These are phyloP conservation scores for Ceratothoa steindachneri DNA, from an alignment of 2,888 invertebrate species.

Conservation along the genomic window DNA sequence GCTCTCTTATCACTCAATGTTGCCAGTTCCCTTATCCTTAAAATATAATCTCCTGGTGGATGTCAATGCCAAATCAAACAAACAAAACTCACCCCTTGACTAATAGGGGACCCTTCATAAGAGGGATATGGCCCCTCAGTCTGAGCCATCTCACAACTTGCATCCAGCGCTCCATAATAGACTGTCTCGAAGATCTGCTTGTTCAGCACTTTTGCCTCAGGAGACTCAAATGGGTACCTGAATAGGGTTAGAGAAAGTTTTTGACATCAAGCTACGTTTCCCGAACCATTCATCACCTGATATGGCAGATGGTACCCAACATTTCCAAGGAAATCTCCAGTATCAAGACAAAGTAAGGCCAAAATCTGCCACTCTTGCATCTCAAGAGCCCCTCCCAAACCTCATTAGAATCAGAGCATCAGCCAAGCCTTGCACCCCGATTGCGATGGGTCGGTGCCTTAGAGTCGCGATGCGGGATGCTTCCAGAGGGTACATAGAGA, in stretches of 20 bases:
- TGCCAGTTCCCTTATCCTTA: no score
- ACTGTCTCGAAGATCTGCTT: slow-evolving; percentile 96
- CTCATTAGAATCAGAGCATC: slow-evolving; percentile 93
- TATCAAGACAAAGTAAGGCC: no score
- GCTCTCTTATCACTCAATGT: no score
- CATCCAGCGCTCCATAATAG: slow-evolving; percentile 90
- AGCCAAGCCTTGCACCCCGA: slow-evolving; percentile 95
- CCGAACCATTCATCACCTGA: no score
- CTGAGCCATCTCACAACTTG: slow-evolving; percentile 88
- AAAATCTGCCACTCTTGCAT: background rate
- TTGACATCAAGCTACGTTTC: no score
- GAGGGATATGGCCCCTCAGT: slow-evolving; percentile 81
- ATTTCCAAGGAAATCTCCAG: no score
- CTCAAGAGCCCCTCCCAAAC: background rate
- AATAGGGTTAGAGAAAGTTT: no score
- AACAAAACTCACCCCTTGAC: slow-evolving; percentile 76
- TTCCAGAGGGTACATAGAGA: slow-evolving; percentile 87
- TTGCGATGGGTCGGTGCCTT: slow-evolving; percentile 65
- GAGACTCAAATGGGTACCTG: slow-evolving; percentile 77
- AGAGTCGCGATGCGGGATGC: slow-evolving; percentile 1
- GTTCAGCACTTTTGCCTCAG: slow-evolving; percentile 78
- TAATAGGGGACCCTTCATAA: slow-evolving; percentile 85
- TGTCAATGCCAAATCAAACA: no score
- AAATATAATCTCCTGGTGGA: no score
- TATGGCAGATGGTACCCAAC: no score